Evolutionary conservation across 2,113 vertebrate species (phyloP).

Genomic region (Salvator merianae): DNA sequence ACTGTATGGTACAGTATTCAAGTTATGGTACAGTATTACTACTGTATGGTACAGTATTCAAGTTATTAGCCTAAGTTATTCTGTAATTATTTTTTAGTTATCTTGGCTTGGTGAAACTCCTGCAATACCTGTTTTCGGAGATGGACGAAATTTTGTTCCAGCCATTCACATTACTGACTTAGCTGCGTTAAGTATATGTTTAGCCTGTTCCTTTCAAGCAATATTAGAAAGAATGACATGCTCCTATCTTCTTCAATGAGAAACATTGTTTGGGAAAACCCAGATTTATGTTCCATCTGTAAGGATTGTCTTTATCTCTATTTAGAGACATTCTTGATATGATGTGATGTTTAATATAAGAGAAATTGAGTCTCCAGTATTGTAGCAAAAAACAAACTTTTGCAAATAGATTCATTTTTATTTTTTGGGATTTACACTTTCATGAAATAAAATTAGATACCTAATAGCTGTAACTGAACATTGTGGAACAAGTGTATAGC

Average conservation of each 20-base stretch:
- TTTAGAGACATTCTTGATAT: not conserved
- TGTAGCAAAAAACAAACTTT: not conserved
- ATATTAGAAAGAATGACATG: not conserved
- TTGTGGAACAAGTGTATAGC: not conserved
- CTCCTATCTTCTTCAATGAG: not conserved
- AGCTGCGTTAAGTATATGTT: constrained; percentile 72
- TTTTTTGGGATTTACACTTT: not conserved
- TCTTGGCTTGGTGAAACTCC: constrained; percentile 83
- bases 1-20: not conserved
- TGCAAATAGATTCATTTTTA: not conserved
- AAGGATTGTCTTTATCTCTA: not conserved
- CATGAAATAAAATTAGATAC: not conserved
- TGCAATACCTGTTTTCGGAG: constrained; percentile 83
- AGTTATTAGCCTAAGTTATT: not conserved
- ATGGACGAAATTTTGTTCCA: constrained; percentile 85
- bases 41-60: not conserved
- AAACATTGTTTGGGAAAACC: not conserved
- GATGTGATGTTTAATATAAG: not conserved
- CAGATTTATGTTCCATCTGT: not conserved
- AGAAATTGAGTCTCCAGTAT: not conserved
- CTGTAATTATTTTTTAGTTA: constrained; percentile 63
- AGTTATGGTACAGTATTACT: too few species aligned
- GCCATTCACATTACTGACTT: constrained; percentile 89
- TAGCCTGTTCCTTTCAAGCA: not conserved
- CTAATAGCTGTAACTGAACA: too few species aligned